These are phyloP conservation scores for Rosalia funebris DNA, from an alignment of 2,888 invertebrate genomes.

Conservation along the genomic window DNA sequence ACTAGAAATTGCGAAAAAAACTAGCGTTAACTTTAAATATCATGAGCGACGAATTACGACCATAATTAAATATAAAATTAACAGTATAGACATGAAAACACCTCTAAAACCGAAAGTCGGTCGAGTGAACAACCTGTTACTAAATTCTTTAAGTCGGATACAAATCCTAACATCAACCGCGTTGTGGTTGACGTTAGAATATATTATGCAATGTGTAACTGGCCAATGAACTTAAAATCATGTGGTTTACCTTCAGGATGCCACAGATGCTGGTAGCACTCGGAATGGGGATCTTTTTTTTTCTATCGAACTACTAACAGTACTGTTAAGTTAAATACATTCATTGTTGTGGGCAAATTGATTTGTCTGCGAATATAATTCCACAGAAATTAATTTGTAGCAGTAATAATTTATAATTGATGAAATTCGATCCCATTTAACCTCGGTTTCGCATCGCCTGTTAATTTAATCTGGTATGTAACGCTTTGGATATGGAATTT, in stretches of 20 bases:
- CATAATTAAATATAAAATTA: background rate
- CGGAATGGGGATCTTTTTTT: too few species aligned
- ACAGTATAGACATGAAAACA: background rate
- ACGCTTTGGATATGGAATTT: too few species aligned
- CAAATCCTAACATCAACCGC: background rate
- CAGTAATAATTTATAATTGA: too few species aligned
- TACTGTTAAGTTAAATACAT: background rate
- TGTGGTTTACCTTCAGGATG: slow-evolving; percentile 22
- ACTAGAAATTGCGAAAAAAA: too few species aligned
- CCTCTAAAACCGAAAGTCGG: slow-evolving; percentile 16
- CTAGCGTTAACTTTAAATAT: too few species aligned
- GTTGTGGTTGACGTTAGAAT: background rate
- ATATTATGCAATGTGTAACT: slow-evolving; percentile 13
- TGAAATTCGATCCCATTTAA: too few species aligned
- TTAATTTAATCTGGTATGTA: too few species aligned
- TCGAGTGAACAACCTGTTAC: slow-evolving; percentile 20
- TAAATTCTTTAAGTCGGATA: slow-evolving; percentile 12
- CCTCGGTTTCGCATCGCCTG: too few species aligned
- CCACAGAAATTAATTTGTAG: too few species aligned
- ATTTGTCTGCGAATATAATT: background rate
- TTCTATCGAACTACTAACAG: background rate
- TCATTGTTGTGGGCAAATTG: background rate
- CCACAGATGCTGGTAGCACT: background rate
- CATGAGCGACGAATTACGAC: too few species aligned
- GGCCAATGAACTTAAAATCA: slow-evolving; percentile 18